Percentiles rank a stretch among this genome's conserved stretches.
Conservation (phyloP, 2,888 invertebrate species). For the Aphrophora alni region DNA sequence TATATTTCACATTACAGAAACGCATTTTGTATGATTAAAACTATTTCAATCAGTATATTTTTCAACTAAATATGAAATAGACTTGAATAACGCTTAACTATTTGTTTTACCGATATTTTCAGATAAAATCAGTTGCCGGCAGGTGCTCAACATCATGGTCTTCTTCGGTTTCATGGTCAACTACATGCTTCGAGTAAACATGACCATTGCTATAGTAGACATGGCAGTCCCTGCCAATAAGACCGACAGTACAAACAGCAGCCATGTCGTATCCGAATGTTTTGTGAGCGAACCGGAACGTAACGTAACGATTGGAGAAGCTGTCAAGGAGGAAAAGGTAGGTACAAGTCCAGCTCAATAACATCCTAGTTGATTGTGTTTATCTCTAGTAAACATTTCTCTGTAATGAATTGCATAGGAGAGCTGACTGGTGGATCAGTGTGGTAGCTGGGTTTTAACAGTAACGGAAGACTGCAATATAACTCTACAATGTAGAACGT, state of each 20-base stretch:
- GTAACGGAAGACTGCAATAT: too few relatives aligned
- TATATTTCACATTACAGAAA: too few relatives aligned
- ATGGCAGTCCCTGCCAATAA: conserved; percentile 65
- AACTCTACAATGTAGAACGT: too few relatives aligned
- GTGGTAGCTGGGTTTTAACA: too few relatives aligned
- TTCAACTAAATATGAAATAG: neutral
- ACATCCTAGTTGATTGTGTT: too few relatives aligned
- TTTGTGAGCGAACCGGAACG: neutral
- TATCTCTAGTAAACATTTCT: too few relatives aligned
- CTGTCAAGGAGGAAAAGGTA: neutral
- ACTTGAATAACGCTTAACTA: neutral
- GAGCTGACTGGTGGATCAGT: too few relatives aligned
- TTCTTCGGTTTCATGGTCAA: conserved; percentile 89
- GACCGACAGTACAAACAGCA: neutral
- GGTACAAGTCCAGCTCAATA: too few relatives aligned
- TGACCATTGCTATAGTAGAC: conserved; percentile 85
- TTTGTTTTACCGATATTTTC: conserved; percentile 53
- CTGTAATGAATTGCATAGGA: too few relatives aligned
- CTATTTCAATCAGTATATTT: too few relatives aligned
- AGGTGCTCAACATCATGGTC: conserved; percentile 83
- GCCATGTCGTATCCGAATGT: conserved; percentile 13
- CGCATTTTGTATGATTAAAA: too few relatives aligned
- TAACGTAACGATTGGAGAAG: neutral
- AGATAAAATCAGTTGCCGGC: conserved; percentile 79
- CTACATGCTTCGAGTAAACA: conserved; percentile 85